Evolutionary conservation across 2,888 invertebrate genomes (phyloP), one percentile per base, ranked within the genome.

Genomic region (Hypolimnas misippus): DNA sequence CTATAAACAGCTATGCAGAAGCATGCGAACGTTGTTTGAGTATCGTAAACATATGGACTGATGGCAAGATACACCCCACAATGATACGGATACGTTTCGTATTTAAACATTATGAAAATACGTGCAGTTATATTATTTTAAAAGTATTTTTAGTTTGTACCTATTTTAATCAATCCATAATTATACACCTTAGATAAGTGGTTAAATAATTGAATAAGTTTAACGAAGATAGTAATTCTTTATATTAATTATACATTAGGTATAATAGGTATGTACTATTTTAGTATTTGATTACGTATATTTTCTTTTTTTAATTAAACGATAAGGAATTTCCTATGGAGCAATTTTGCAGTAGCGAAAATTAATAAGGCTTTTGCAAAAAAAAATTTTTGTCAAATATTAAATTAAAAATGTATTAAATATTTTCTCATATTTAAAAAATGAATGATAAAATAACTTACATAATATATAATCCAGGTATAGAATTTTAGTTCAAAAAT

Each of bases 1-100:
- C 63, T 70, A 67, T 68, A 72, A 72, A 72, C 72, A 72, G 42
- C 58, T 61, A 63, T 62, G 63, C 67, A 61, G 65, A 62, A 64
- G 62, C 65, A 66, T 65, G 65, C 63, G 65, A 70, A 70, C 71
- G 72, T 71, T 71, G 66, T 65, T 65, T 53, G 57, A 65, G 61
- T 56, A 72, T 65, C 66, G 68, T 70, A 71, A 71, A 70, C 70
- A 71, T 58, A 46, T 54, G 49, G 57, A 56, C 55, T 42, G 58
- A 42, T 58, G 38, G 25, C 40, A 35, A 40, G 50, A 51, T 35
- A 50, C 52, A 58, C 56, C 25, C 42, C 42, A 46, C 29, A 49
- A 49, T 14, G 25, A 49, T 49, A 49, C 49, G 49, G 49, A 49
- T 49, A 49, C 49, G 17, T 14, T 49, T 49, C 12, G 49, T 49